phyloP scores from a whole-genome alignment of 2,888 invertebrate genomes.

The Congeria kusceri region DNA sequence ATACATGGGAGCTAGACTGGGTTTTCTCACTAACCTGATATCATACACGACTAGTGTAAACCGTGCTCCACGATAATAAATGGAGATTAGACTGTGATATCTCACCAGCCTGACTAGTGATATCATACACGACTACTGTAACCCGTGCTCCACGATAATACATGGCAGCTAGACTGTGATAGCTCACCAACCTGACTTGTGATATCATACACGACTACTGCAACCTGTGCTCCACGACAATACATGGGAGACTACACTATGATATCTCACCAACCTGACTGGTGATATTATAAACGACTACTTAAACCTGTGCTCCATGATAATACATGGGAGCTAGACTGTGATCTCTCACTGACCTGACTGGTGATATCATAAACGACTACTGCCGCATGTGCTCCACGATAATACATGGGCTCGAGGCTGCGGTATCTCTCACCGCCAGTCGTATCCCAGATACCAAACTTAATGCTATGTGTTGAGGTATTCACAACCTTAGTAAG shows the following conservation, averaged over 20 bases:
- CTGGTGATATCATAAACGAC: no score
- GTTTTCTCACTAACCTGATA: no score
- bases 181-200: conserved; percentile 90
- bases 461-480: conserved; percentile 97
- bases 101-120: background rate
- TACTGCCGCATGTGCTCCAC: conserved; percentile 93
- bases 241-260: no score
- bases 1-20: no score
- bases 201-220: no score
- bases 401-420: conserved; percentile 97
- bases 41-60: no score
- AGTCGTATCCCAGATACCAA: conserved; percentile 99
- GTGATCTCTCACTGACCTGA: no score
- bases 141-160: conserved; percentile 1
- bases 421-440: conserved; percentile 99
- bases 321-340: no score
- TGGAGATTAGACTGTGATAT: background rate
- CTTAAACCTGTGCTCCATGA: no score
- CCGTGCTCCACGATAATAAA: background rate
- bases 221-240: no score
- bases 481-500: conserved; percentile 99
- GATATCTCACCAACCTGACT: no score
- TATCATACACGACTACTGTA: no score
- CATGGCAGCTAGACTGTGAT: background rate
- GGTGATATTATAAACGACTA: conserved; percentile 99